Evolutionary conservation across 2,888 invertebrate species (phyloP).

Genomic region (Sepiola atlantica): DNA sequence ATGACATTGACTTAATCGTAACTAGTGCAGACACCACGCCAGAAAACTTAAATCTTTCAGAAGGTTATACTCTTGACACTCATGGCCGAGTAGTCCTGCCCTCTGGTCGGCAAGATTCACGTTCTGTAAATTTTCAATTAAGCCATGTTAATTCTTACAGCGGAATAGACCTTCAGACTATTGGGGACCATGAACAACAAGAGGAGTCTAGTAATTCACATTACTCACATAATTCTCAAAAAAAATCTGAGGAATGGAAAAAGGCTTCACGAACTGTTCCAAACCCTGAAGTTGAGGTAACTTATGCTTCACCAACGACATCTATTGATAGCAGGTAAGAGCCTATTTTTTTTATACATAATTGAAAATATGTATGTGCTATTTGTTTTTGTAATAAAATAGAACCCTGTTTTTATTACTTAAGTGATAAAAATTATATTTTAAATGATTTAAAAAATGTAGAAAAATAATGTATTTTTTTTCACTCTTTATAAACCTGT

Average conservation of each 20-base stretch:
- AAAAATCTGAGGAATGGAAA: conserved; percentile 43
- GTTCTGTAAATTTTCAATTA: conserved; percentile 43
- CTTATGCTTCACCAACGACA: conserved; percentile 39
- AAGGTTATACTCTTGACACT: conserved; percentile 41
- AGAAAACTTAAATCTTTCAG: conserved; percentile 48
- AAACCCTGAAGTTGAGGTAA: conserved; percentile 38
- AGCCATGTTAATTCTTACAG: not conserved
- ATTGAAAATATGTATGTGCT: conserved; percentile 10
- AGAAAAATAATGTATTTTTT: not conserved
- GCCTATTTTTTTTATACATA: not conserved
- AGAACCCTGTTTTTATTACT: not conserved
- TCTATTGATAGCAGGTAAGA: conserved; percentile 44
- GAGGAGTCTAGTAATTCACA: not conserved
- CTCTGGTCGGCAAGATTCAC: not conserved
- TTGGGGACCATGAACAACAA: not conserved
- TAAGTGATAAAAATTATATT: not conserved
- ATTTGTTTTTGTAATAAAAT: not conserved
- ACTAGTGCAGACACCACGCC: conserved; percentile 49
- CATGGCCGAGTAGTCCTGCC: not conserved
- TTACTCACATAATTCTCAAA: conserved; percentile 22
- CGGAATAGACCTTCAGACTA: not conserved
- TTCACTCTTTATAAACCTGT: not conserved
- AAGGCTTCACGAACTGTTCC: conserved; percentile 6
- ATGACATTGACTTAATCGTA: conserved; percentile 49
- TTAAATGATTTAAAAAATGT: no score